These are phyloP conservation scores for Agrypnia vestita DNA, from an alignment of 1,140 invertebrate species.

Conservation along the genomic window DNA sequence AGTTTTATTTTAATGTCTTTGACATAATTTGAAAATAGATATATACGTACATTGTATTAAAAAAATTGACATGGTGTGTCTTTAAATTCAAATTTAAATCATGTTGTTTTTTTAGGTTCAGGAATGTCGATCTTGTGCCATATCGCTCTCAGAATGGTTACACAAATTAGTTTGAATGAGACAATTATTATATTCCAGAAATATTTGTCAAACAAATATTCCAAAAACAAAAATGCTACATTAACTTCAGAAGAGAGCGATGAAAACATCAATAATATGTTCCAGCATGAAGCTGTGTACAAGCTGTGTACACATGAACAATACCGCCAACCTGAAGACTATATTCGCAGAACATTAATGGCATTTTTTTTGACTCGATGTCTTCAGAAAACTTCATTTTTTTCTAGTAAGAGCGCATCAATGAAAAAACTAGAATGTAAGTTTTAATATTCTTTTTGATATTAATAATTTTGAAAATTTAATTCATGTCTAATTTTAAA, in stretches of 20 bases:
- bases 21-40: no score
- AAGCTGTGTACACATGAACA: conserved; percentile 76
- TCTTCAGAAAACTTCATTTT: conserved; percentile 72
- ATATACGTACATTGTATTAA: no score
- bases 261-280: conserved; percentile 54
- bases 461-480: neutral
- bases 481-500: neutral
- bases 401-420: conserved; percentile 55
- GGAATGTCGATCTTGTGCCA: conserved; percentile 79
- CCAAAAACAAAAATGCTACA: neutral
- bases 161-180: conserved; percentile 69
- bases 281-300: conserved; percentile 67
- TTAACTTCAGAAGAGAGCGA: neutral
- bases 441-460: neutral
- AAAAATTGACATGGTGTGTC: no score
- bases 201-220: conserved; percentile 33
- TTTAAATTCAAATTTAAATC: no score
- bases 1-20: no score
- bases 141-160: conserved; percentile 78
- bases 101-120: conserved; percentile 65
- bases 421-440: neutral
- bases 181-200: conserved; percentile 67
- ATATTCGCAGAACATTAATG: conserved; percentile 79
- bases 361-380: conserved; percentile 79
- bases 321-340: conserved; percentile 73